Conservation (phyloP, 2,797 vertebrate species). For the Leuciscus waleckii region DNA sequence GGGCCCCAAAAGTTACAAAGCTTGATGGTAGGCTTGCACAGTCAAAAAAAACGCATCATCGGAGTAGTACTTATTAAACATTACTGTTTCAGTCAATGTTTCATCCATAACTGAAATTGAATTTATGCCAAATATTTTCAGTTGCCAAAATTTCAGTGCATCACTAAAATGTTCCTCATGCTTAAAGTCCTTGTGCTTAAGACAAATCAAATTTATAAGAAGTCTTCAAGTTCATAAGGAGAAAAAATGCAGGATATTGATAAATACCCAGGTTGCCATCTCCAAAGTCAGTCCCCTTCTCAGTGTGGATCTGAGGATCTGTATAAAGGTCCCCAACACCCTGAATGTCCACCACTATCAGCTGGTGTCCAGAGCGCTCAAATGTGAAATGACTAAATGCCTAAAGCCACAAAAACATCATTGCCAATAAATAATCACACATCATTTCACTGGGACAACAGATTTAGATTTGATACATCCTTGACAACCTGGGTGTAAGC, state of each 20-base stretch:
- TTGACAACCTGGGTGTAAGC: conserved; percentile 87
- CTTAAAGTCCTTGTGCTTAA: not conserved
- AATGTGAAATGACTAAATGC: conserved; percentile 98
- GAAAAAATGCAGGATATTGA: not conserved
- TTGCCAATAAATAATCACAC: not conserved
- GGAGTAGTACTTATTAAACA: not conserved
- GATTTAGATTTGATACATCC: not conserved
- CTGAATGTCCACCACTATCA: conserved; percentile 98
- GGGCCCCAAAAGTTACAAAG: not conserved
- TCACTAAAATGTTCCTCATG: not conserved
- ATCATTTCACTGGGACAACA: not conserved
- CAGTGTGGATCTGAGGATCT: conserved; percentile 97
- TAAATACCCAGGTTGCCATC: conserved; percentile 96
- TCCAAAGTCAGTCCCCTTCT: conserved; percentile 91
- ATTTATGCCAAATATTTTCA: not conserved
- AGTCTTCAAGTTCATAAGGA: not conserved
- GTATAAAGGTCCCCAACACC: conserved; percentile 98
- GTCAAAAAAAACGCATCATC: not conserved
- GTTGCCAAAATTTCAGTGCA: not conserved
- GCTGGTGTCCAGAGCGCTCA: conserved; percentile 95
- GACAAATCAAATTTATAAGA: not conserved
- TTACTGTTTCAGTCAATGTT: not conserved
- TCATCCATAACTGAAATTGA: not conserved
- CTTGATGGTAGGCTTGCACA: not conserved
- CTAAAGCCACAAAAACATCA: conserved; percentile 67